Evolutionary conservation across 2,113 vertebrate species (phyloP).

Genomic region (Gadus chalcogrammus): DNA sequence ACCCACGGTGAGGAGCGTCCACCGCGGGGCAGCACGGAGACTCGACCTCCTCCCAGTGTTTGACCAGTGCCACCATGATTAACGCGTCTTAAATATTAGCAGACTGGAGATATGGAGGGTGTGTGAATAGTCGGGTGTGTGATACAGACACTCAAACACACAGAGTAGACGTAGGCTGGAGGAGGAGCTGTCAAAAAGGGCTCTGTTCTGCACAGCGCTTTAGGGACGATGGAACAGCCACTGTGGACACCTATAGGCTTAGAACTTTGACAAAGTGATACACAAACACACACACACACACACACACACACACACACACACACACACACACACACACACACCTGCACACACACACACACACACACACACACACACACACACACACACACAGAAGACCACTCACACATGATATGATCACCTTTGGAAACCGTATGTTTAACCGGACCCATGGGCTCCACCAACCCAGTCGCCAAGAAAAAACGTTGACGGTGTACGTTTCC

Average conservation of each 20-base stretch:
- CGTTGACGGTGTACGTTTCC: no score
- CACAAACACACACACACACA: neutral
- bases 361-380: slow-evolving; percentile 1
- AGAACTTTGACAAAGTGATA: neutral
- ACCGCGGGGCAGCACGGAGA: no score
- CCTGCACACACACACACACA: slow-evolving; percentile 12
- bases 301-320: slow-evolving; percentile 12
- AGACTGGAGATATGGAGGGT: neutral
- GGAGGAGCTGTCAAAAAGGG: no score
- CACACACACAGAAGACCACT: neutral
- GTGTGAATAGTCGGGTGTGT: neutral
- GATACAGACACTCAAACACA: neutral
- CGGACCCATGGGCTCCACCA: no score
- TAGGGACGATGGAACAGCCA: no score
- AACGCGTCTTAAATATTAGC: no score
- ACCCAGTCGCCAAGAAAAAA: no score
- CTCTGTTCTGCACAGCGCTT: no score
- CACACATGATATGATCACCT: neutral
- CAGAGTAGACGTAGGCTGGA: neutral
- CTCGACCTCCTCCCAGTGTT: neutral
- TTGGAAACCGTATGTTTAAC: no score
- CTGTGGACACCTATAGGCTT: no score
- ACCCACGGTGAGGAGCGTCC: neutral
- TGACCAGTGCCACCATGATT: no score
- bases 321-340: neutral